Evolutionary conservation across 2,113 vertebrate species (phyloP).

Genomic region (Peucedramus taeniatus): DNA sequence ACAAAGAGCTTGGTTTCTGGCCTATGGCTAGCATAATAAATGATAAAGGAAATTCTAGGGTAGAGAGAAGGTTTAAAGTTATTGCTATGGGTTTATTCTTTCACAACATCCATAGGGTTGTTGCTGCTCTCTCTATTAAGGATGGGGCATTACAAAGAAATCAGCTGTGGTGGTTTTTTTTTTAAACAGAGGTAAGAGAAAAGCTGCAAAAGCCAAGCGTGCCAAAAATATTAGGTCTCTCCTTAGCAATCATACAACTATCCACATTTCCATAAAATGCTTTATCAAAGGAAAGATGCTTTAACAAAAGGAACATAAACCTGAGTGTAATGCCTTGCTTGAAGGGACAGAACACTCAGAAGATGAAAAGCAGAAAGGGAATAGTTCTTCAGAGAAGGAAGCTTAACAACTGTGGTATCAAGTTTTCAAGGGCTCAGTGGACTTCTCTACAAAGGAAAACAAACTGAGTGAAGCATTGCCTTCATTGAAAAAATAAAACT

Average conservation of each 20-base stretch:
- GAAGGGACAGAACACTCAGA: neutral
- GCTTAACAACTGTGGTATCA: neutral
- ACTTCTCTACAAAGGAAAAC: neutral
- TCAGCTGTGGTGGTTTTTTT: neutral
- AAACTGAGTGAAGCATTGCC: rapidly evolving
- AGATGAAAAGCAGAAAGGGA: neutral
- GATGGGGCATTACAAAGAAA: neutral
- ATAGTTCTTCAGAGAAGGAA: neutral
- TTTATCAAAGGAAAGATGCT: neutral
- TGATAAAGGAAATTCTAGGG: neutral
- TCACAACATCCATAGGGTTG: neutral
- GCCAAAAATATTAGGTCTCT: neutral
- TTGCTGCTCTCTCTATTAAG: neutral
- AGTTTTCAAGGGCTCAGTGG: neutral
- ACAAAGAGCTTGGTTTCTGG: neutral
- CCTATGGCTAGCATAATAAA: neutral
- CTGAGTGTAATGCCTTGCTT: neutral
- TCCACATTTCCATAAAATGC: neutral
- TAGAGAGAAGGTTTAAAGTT: neutral
- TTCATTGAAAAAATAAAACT: neutral
- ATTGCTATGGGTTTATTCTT: neutral
- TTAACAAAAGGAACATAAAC: neutral
- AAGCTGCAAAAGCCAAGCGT: neutral
- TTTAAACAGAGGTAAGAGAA: neutral
- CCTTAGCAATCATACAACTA: neutral